Evolutionary conservation across 2,797 vertebrate species (phyloP), one percentile per base, ranked within the genome.

Genomic region (Eupleurogrammus muticus): DNA sequence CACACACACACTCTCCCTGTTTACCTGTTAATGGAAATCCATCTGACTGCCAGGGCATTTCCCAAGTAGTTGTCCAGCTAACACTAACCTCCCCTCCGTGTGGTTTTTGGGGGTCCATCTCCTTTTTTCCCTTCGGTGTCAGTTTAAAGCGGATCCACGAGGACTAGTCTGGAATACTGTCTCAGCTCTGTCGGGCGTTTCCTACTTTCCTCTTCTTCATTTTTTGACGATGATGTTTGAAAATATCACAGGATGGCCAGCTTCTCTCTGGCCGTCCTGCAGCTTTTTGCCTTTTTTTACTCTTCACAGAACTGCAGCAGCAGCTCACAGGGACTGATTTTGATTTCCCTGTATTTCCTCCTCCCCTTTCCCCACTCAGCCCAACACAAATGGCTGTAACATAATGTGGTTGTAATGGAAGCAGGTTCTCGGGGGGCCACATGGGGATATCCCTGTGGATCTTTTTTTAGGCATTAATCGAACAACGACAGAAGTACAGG

Each of bases 31-130:
- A 79, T 70, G 83, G 82, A 79, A 66, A 77, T 75, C 65, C 82
- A 55, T 80, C 53, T 77, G 89, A 91, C 88, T 88, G 83, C 83
- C 86, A 75, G 88, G 86, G 84, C 84, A 77, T 88, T 87, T 77
- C 71, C 80, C 66, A 81, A 77, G 75, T 86, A 72, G 56, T 57
- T 63, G 56, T 87, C 83, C 83, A 80, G 68, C 75, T 62, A 85
- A 88, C 89, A 84, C 87, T 89, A 86, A 83, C 62, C 66, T 70
- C 21, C 50, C 68, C 77, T 61, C 11, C 5, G 46, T 78, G 83
- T 79, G 77, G 76, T 85, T 80, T 79, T 75, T 68, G 70, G 66
- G 64, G 78, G 81, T 76, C 75, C 80, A 78, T 67, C 73, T 72
- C 66, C 55, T 75, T 17, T 52, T 57, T n/a, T n/a, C n/a, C 53